These are phyloP conservation scores for Heliocidaris tuberculata DNA, from an alignment of 35 echinoderm and acorn worm species.

Conservation along the genomic window DNA sequence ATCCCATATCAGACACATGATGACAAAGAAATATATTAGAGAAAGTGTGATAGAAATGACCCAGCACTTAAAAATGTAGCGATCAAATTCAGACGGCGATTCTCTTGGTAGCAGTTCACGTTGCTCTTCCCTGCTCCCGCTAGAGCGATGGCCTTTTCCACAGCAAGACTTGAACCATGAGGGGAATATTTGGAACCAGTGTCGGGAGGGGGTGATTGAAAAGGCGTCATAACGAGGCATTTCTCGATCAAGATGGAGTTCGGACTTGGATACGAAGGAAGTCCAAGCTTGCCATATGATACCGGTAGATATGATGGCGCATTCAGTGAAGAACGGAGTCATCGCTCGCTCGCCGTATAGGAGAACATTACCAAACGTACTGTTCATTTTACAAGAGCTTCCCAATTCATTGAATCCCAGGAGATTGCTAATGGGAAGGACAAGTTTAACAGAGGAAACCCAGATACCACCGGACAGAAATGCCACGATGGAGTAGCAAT, in stretches of 20 bases:
- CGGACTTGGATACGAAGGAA: background rate
- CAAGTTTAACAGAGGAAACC: background rate
- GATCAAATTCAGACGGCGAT: background rate
- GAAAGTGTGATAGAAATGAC: background rate
- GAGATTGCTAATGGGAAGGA: background rate
- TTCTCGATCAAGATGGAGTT: background rate
- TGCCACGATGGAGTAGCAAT: background rate
- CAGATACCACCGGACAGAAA: background rate
- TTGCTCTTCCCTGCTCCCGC: background rate
- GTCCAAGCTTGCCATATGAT: background rate
- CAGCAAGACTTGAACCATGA: background rate
- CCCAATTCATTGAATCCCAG: background rate
- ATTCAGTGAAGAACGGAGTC: constrained; percentile 15
- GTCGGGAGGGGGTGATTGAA: background rate
- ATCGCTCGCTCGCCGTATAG: background rate
- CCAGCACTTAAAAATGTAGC: background rate
- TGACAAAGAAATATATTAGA: background rate
- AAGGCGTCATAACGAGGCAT: background rate
- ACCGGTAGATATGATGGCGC: background rate
- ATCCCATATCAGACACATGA: background rate
- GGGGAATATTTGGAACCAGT: background rate
- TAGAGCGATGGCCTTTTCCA: too few species aligned
- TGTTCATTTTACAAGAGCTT: background rate
- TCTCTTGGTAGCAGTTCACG: background rate
- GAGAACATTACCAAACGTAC: background rate